Percentiles rank a stretch among this genome's conserved stretches.
Evolutionary conservation across 2,888 invertebrate species (phyloP).

Genomic region (Epirrita christyi): DNA sequence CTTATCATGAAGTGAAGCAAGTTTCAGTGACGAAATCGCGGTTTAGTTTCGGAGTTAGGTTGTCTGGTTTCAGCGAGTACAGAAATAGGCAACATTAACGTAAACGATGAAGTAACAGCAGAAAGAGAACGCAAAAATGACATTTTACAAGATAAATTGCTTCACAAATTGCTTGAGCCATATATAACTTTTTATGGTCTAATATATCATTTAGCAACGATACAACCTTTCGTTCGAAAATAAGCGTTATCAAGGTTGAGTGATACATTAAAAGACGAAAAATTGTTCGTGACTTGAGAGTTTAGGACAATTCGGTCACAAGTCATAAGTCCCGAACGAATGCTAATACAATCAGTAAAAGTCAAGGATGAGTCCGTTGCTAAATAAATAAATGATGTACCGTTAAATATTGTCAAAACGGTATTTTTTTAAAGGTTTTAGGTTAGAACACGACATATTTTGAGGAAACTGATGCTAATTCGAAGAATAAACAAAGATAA

Average conservation of each 20-base stretch:
- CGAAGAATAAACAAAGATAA: conserved; percentile 22
- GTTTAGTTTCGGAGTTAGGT: conserved; percentile 38
- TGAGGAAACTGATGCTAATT: conserved; percentile 38
- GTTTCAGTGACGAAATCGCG: conserved; percentile 32
- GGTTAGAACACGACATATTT: conserved; percentile 37
- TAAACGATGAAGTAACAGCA: conserved; percentile 39
- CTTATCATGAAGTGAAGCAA: conserved; percentile 27
- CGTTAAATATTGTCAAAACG: conserved; percentile 45
- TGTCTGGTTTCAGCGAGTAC: conserved; percentile 32
- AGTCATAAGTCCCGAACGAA: conserved; percentile 55
- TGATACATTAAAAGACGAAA: conserved; percentile 56
- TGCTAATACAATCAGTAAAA: conserved; percentile 63
- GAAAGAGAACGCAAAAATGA: conserved; percentile 40
- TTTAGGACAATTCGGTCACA: conserved; percentile 59
- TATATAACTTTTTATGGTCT: conserved; percentile 41
- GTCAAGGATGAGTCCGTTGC: conserved; percentile 60
- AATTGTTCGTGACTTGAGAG: conserved; percentile 65
- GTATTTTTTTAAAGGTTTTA: conserved; percentile 47
- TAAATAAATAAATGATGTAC: conserved; percentile 37
- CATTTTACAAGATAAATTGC: conserved; percentile 44
- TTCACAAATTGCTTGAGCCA: conserved; percentile 37
- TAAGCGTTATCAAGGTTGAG: conserved; percentile 56
- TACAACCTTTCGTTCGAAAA: conserved; percentile 38
- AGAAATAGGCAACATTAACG: conserved; percentile 36
- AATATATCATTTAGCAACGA: conserved; percentile 47